These are phyloP conservation scores for Ricordea florida DNA, from an alignment of 92 coral and sea anemone species.

Conservation along the genomic window DNA sequence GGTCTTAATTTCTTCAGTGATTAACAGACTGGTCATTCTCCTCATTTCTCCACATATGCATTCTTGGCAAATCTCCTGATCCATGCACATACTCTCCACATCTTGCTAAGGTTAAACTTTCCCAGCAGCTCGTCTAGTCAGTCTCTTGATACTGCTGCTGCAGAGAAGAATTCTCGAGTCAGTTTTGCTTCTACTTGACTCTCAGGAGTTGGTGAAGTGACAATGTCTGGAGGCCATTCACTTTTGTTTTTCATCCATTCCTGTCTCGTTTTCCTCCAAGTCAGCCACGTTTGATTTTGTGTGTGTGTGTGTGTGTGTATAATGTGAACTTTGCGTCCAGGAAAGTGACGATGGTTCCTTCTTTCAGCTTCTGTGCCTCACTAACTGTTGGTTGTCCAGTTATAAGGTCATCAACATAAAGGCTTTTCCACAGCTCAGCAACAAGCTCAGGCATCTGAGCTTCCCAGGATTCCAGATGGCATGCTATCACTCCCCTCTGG, in stretches of 20 bases:
- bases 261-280: too few species aligned
- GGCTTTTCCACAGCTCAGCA: too few species aligned
- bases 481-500: too few species aligned
- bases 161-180: neutral
- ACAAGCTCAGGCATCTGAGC: too few species aligned
- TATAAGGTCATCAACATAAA: too few species aligned
- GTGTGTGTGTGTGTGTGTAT: too few species aligned
- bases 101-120: neutral
- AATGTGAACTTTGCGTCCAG: too few species aligned
- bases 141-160: neutral
- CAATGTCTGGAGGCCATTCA: constrained; percentile 19
- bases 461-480: too few species aligned
- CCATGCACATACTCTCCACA: neutral
- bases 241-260: constrained; percentile 11
- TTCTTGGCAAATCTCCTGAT: constrained; percentile 3
- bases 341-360: too few species aligned
- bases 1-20: constrained; percentile 1
- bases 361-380: too few species aligned
- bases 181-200: constrained; percentile 5
- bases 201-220: constrained; percentile 4
- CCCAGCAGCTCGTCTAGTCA: neutral
- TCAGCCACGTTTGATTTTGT: too few species aligned
- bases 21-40: neutral
- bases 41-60: neutral
- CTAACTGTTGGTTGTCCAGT: too few species aligned